Percentiles rank a stretch among this genome's conserved stretches.
Evolutionary conservation across 2,113 vertebrate species (phyloP).

Genomic region (Sitta europaea): DNA sequence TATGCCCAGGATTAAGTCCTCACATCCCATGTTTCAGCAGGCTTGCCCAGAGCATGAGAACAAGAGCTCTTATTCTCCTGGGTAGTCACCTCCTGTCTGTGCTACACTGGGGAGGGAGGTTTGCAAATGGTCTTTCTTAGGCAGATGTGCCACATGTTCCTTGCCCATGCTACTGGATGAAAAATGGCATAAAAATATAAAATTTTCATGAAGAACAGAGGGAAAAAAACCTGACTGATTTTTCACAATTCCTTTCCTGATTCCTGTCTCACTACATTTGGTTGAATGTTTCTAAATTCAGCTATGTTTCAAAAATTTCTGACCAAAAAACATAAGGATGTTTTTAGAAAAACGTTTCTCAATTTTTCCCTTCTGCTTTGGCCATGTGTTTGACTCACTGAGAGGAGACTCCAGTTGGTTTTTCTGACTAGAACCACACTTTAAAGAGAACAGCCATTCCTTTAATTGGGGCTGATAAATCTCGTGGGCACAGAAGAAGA

Average conservation of each 20-base stretch:
- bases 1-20: not conserved
- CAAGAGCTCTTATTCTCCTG: not conserved
- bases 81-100: not conserved
- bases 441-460: slow-evolving; percentile 3
- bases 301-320: not conserved
- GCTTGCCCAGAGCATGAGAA: not conserved
- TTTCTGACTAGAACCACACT: slow-evolving; percentile 39
- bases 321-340: slow-evolving; percentile 10
- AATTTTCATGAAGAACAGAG: not conserved
- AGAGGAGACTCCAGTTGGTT: slow-evolving; percentile 32
- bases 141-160: not conserved
- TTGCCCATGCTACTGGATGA: not conserved
- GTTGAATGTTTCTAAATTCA: slow-evolving; percentile 48
- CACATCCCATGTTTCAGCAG: not conserved
- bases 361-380: slow-evolving; percentile 57
- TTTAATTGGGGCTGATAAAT: slow-evolving; percentile 37
- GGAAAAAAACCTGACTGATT: not conserved
- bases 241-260: not conserved
- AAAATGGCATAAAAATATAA: not conserved
- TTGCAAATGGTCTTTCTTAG: not conserved
- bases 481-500: slow-evolving; percentile 34
- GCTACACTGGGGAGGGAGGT: not conserved
- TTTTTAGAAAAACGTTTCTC: slow-evolving; percentile 22
- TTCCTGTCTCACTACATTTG: not conserved
- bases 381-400: slow-evolving; percentile 3